Base-by-base conservation (phyloP, 2,888 invertebrate genomes). In the Ormyrus labotus region DNA sequence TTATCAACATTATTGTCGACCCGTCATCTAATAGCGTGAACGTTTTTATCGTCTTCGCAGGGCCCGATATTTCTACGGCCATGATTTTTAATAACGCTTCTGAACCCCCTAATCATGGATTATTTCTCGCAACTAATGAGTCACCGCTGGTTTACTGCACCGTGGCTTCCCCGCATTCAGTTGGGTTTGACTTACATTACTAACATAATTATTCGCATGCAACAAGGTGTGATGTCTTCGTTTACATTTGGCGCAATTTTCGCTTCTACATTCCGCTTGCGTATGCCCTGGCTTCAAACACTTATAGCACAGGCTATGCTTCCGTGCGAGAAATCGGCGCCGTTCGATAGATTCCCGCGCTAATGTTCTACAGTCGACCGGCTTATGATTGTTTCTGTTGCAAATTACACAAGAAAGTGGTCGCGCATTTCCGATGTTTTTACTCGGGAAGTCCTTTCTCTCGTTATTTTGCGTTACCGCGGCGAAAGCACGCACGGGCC, bases 251-350 rank as follows among this genome's bases (percentile, higher is more conserved):
- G 11, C n/a, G 45, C 69, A 81, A 10, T 61, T 57, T 47, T 10
- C 9, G 34, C 48, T 50, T 13, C 45, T 51, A 50, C 73, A 72
- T n/a, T 47, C 19, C 1, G 51, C 13, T 45, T 67, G 58, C 6
- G 9, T 0, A 55, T 77, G 77, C 0, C 63, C 68, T 0, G 9
- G 2, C n/a, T 9, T 5, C 10, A 81, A 70, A 19, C 68, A 81
- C 5, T 77, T 72, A 19, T 68, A 76, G 13, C 76, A 80, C 8
- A 75, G 10, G 7, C 34, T 9, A 19, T 50, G 5, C 10, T 65
- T 65, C 10, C 53, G 9, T 2, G 51, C 51, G 7, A 74, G 45
- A 19, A 57, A 51, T 45, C 68, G 65, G 5, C 79, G 79, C 48
- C 67, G 13, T 6, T 65, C 48, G 0, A 65, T 8, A 0, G 51